Evolutionary conservation across 2,888 invertebrate genomes (phyloP).

Genomic region (Drosophila hamatofila): DNA sequence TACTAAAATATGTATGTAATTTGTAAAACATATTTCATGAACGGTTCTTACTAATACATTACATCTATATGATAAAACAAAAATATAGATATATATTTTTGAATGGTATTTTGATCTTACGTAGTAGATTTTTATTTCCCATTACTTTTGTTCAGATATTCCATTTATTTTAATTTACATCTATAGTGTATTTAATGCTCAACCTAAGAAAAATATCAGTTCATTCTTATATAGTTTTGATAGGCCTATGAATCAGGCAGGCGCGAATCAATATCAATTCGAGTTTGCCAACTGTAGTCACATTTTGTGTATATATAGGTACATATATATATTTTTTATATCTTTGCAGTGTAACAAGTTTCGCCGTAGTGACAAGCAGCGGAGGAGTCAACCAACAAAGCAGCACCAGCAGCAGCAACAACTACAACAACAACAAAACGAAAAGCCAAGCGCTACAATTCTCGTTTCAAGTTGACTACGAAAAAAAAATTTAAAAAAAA

Average conservation of each 20-base stretch:
- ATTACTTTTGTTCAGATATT: no score
- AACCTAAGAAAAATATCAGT: slow-evolving; percentile 1
- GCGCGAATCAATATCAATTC: slow-evolving; percentile 55
- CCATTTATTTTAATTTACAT: neutral
- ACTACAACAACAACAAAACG: slow-evolving; percentile 2
- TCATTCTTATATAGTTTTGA: slow-evolving; percentile 6
- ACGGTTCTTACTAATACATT: neutral
- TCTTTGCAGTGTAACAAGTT: slow-evolving; percentile 75
- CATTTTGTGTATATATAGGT: slow-evolving; percentile 18
- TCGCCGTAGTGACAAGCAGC: slow-evolving; percentile 55
- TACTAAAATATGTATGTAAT: no score
- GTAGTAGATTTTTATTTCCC: neutral
- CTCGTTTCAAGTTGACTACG: slow-evolving; percentile 67
- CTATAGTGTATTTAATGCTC: slow-evolving; percentile 57
- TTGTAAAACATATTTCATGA: no score
- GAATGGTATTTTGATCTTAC: neutral
- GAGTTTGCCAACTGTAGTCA: slow-evolving; percentile 46
- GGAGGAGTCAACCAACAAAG: slow-evolving; percentile 68
- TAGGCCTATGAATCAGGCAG: slow-evolving; percentile 71
- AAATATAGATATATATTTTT: neutral
- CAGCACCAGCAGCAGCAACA: slow-evolving; percentile 22
- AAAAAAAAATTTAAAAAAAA: slow-evolving; percentile 14
- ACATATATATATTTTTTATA: slow-evolving; percentile 19
- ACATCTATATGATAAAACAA: neutral
- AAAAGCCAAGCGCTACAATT: slow-evolving; percentile 52